Evolutionary conservation across 2,113 vertebrate genomes (phyloP), one percentile per base, ranked within the genome.

Genomic region (Phrynocephalus versicolor): DNA sequence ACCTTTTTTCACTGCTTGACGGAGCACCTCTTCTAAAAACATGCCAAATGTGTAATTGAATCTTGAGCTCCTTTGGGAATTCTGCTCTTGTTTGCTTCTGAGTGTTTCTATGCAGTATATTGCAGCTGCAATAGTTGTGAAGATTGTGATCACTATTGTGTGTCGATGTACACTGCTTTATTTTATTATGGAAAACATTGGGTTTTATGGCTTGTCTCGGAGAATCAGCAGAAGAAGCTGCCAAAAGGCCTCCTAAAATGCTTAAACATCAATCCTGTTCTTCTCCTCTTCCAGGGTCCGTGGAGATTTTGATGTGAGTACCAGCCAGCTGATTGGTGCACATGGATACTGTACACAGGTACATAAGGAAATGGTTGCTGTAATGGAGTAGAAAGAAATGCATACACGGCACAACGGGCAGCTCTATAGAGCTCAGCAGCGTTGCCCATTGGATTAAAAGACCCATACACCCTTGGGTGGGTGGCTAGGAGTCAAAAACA

Each of bases 321-420:
- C 97, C 10, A 97, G 92, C 89, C 94, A 96, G 1, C 88, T 99
- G 83, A 99, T 99, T 1, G 98, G 98, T 80, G 97, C 97, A 14
- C 97, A 99, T 0, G 97, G 98, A 77, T 99, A 99, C 92, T 99
- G 98, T 88, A 99, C 98, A 30, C 98, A 99, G 97, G 98, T 99
- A 79, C 89, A 93, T 23, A 2, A 16, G 0, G 15, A 0, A 0
- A 0, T 3, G 0, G 0, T 0, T 1, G 3, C 33, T 57, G 51
- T 73, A 27, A 37, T 4, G 2, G 41, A 25, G 0, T 0, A 35
- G 33, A 6, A 57, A 35, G 33, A 6, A 57, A 35, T 86, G 16
- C 60, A 0, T 2, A 14, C 15, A 45, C 16, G 23, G 23, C 6
- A 64, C 19, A 67, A 30, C 10, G 64, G 25, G 64, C 65, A n/a